Percentiles rank a stretch among this genome's conserved stretches.
These are phyloP conservation scores for Gnatocerus cornutus DNA, from an alignment of 2,888 invertebrate species.

Conservation along the genomic window DNA sequence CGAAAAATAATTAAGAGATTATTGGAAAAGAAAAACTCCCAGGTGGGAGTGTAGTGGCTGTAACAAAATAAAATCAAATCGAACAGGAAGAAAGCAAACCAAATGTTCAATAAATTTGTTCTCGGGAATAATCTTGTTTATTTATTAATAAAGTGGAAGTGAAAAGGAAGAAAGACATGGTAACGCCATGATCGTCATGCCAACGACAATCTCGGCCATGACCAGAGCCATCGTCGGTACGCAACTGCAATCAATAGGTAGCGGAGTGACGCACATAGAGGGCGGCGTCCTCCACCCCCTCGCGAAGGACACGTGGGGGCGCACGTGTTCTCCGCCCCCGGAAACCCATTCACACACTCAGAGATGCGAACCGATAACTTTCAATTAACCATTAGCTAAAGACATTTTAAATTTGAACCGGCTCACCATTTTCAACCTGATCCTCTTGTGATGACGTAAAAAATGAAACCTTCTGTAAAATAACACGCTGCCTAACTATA, in stretches of 20 bases:
- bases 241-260: conserved; percentile 66
- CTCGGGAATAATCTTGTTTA: conserved; percentile 44
- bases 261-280: conserved; percentile 68
- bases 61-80: conserved; percentile 23
- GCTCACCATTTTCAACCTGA: conserved; percentile 1
- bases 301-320: conserved; percentile 68
- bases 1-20: conserved; percentile 16
- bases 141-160: conserved; percentile 53
- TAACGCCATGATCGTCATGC: conserved; percentile 63
- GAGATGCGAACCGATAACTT: conserved; percentile 64
- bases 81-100: conserved; percentile 13
- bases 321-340: conserved; percentile 66
- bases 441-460: not conserved
- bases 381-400: conserved; percentile 50
- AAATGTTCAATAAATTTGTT: conserved; percentile 36
- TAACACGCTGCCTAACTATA: not conserved
- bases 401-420: conserved; percentile 31
- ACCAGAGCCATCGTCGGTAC: conserved; percentile 61
- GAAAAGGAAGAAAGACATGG: conserved; percentile 59
- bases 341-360: conserved; percentile 65
- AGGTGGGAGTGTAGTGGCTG: conserved; percentile 5
- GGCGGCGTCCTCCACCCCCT: conserved; percentile 63
- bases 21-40: conserved; percentile 16
- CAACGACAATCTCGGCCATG: conserved; percentile 65
- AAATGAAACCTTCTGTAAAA: not conserved